Conservation (phyloP, 2,888 invertebrate species). For the Chloroclystis v-ata region DNA sequence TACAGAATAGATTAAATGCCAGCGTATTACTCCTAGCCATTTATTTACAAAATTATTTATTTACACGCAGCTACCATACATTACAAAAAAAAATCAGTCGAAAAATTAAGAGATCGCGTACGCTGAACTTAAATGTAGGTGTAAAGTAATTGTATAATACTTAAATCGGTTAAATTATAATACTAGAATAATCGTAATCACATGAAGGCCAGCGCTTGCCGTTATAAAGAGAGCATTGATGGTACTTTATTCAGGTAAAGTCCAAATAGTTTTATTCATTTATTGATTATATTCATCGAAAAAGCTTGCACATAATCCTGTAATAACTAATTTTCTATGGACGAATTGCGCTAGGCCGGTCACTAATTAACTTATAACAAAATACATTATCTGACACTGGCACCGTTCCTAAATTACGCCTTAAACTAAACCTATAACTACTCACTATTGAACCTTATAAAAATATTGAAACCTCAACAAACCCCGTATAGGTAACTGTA, state of each 20-base stretch:
- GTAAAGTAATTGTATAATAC: conserved; percentile 38
- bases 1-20: conserved; percentile 30
- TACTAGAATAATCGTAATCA: conserved; percentile 29
- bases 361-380: conserved; percentile 12
- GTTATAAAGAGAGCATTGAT: not conserved
- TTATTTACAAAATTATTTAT: conserved; percentile 48
- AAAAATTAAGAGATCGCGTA: conserved; percentile 51
- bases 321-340: not conserved
- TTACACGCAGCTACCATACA: conserved; percentile 32
- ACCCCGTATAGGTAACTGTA: conserved; percentile 25
- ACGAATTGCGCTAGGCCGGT: conserved; percentile 18
- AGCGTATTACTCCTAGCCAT: conserved; percentile 27
- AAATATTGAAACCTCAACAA: conserved; percentile 19
- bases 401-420: conserved; percentile 22
- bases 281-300: not conserved
- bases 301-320: not conserved
- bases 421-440: conserved; percentile 33
- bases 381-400: conserved; percentile 28
- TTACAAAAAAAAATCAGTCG: conserved; percentile 56
- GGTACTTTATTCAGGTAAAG: not conserved
- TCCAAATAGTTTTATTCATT: not conserved
- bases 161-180: conserved; percentile 17
- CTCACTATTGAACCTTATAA: conserved; percentile 21
- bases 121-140: conserved; percentile 43
- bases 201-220: conserved; percentile 20